These are phyloP conservation scores for Latrodectus hesperus DNA, from an alignment of 2,888 invertebrate genomes.

Conservation along the genomic window DNA sequence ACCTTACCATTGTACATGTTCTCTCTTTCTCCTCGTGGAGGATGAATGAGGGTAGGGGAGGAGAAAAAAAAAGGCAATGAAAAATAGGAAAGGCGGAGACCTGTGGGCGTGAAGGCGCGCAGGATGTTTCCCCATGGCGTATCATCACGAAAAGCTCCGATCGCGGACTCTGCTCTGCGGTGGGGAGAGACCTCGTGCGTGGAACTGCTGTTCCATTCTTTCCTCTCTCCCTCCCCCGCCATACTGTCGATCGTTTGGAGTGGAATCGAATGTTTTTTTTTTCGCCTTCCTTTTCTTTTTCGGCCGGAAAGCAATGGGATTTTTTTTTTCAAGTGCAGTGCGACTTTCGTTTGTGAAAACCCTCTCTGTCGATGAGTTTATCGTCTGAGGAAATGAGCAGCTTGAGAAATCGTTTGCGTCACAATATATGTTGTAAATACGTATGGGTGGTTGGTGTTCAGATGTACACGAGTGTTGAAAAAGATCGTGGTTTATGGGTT, in stretches of 20 bases:
- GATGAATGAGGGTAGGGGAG: neutral
- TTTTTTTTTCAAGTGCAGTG: too few relatives aligned
- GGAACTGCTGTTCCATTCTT: slow-evolving; percentile 1
- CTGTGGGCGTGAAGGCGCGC: slow-evolving; percentile 57
- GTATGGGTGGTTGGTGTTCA: too few relatives aligned
- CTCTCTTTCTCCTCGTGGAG: neutral
- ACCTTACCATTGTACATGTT: neutral
- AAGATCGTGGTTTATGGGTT: too few relatives aligned
- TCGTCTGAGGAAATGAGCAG: too few relatives aligned
- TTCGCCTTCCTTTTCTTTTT: neutral
- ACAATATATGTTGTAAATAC: too few relatives aligned
- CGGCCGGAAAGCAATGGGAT: too few relatives aligned
- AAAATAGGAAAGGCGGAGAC: slow-evolving; percentile 20
- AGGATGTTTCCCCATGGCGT: slow-evolving; percentile 61
- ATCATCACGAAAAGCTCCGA: slow-evolving; percentile 60
- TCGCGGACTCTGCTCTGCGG: slow-evolving; percentile 21
- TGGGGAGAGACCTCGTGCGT: neutral
- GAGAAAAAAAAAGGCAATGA: slow-evolving; percentile 28
- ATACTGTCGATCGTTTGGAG: neutral
- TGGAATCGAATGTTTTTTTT: neutral
- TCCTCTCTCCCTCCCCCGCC: neutral
- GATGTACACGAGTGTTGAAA: too few relatives aligned
- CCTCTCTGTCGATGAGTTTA: too few relatives aligned
- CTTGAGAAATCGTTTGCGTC: too few relatives aligned
- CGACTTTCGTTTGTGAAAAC: too few relatives aligned